A percentile compares a stretch with the other conserved stretches of the same genome.
phyloP scores from a whole-genome alignment of 2,797 vertebrate species.

The Anguilla megastoma region DNA sequence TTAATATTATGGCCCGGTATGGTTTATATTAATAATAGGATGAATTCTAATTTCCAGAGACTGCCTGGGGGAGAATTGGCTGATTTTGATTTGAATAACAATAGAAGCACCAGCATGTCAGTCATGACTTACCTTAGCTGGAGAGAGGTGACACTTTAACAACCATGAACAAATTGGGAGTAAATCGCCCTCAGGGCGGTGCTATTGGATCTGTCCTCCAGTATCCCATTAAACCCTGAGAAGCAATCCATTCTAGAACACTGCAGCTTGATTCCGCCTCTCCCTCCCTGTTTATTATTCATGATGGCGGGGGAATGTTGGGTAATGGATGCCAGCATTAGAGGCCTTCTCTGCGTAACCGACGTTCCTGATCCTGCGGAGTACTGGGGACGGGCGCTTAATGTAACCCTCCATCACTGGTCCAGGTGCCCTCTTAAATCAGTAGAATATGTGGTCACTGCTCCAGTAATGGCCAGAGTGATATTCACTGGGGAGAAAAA shows the following conservation, averaged over 20 bases:
- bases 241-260: background rate
- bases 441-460: background rate
- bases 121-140: background rate
- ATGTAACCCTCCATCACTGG: background rate
- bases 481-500: background rate
- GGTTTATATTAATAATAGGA: background rate
- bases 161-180: conserved; percentile 3
- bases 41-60: background rate
- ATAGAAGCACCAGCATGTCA: background rate
- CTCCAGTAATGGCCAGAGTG: background rate
- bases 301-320: background rate
- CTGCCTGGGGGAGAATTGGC: background rate
- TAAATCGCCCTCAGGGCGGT: background rate
- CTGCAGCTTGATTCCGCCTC: background rate
- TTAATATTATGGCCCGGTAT: background rate
- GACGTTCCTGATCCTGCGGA: background rate
- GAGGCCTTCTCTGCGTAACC: background rate
- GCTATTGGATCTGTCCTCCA: background rate
- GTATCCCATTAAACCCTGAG: background rate
- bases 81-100: background rate
- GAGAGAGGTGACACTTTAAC: background rate
- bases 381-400: background rate
- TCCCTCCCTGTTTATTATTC: background rate
- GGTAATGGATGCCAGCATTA: background rate
- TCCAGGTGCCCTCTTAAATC: background rate